These are phyloP conservation scores for Indicator maculatus DNA, from an alignment of 2,113 vertebrate genomes.

Conservation along the genomic window DNA sequence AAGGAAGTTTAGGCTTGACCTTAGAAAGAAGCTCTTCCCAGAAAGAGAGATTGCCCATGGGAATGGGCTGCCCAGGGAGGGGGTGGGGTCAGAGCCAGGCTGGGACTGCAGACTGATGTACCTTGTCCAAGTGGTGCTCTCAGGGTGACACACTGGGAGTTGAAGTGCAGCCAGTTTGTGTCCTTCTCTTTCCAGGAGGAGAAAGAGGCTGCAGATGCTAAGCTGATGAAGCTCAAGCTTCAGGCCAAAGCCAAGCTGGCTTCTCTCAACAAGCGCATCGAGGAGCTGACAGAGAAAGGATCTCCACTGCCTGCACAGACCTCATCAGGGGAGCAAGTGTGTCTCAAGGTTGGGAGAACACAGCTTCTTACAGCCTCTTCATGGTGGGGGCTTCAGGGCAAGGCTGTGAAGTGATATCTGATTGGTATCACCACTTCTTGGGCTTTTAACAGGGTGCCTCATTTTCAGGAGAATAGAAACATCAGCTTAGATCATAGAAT, in stretches of 20 bases:
- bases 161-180: neutral
- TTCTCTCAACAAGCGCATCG: slow-evolving; percentile 87
- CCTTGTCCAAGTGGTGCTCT: neutral
- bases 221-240: slow-evolving; percentile 91
- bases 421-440: neutral
- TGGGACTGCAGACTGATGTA: neutral
- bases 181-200: slow-evolving; percentile 79
- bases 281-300: slow-evolving; percentile 82
- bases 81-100: too few species aligned
- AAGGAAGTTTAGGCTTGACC: too few species aligned
- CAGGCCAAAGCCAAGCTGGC: slow-evolving; percentile 92
- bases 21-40: too few species aligned
- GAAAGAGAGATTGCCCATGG: too few species aligned
- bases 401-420: neutral
- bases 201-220: slow-evolving; percentile 84
- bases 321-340: neutral
- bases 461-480: neutral
- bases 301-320: neutral
- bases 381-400: neutral
- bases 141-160: neutral
- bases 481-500: neutral
- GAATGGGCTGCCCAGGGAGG: too few species aligned
- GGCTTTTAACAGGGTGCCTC: neutral
- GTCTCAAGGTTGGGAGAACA: slow-evolving; percentile 40
- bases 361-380: neutral